These are phyloP conservation scores for Podilymbus podiceps DNA, from an alignment of 2,113 vertebrate species.

Conservation along the genomic window DNA sequence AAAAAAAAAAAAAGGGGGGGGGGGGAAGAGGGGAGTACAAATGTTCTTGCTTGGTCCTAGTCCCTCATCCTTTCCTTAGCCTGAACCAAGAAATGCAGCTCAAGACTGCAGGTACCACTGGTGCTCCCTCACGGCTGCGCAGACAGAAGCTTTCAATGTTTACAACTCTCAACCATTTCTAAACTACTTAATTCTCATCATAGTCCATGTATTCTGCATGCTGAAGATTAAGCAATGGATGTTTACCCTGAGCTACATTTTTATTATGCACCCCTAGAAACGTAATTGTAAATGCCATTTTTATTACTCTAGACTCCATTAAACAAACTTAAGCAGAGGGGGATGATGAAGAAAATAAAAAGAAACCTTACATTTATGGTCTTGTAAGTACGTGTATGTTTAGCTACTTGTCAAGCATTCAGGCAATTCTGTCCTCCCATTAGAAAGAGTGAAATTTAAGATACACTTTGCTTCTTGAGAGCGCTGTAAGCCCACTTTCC, in stretches of 20 bases:
- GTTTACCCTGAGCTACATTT: constrained; percentile 33
- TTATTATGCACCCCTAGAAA: constrained; percentile 60
- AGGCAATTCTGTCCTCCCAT: not conserved
- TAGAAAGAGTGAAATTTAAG: not conserved
- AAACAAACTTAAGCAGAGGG: not conserved
- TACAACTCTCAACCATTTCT: not conserved
- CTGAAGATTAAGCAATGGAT: constrained; percentile 38
- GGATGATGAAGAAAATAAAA: not conserved
- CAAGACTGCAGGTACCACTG: not conserved
- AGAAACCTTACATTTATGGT: not conserved
- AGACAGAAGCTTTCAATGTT: not conserved
- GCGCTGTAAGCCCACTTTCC: not conserved
- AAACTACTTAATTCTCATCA: not conserved
- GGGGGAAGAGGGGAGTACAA: not conserved
- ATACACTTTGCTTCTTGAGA: not conserved
- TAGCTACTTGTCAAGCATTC: not conserved
- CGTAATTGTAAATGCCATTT: constrained; percentile 24
- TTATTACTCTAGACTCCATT: not conserved
- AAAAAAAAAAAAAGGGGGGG: not conserved
- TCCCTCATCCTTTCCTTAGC: not conserved
- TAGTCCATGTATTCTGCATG: not conserved
- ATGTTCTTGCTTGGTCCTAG: not conserved
- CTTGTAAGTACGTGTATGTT: not conserved
- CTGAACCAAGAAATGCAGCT: not conserved
- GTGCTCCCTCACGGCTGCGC: not conserved